Conservation (phyloP, 2,888 invertebrate genomes). For the Nasonovia ribisnigri region DNA sequence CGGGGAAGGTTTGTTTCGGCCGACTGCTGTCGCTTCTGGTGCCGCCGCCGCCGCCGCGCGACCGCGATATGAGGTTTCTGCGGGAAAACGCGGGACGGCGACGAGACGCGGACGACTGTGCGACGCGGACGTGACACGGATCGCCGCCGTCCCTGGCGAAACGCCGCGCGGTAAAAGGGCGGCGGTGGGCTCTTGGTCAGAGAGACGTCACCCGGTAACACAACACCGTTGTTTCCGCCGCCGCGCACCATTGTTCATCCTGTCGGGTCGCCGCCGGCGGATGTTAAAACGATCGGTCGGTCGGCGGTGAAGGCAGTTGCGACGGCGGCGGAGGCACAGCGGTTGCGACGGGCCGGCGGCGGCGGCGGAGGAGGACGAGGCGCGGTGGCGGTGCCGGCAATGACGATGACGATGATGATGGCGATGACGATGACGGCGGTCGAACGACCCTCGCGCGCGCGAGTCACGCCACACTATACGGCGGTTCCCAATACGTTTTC, state of each 20-base stretch:
- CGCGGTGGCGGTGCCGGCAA: background rate
- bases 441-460: slow-evolving; percentile 61
- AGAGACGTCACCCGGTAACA: slow-evolving; percentile 56
- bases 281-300: slow-evolving; percentile 55
- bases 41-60: background rate
- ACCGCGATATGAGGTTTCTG: background rate
- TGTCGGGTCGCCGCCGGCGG: slow-evolving; percentile 60
- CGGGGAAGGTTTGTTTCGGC: background rate
- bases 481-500: slow-evolving; percentile 53
- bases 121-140: slow-evolving; percentile 37
- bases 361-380: background rate
- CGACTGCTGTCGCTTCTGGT: background rate
- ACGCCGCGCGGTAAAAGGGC: slow-evolving; percentile 23
- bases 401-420: slow-evolving; percentile 32
- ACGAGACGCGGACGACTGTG: background rate
- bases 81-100: background rate
- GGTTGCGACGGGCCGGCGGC: background rate
- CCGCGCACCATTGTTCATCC: slow-evolving; percentile 54
- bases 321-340: background rate
- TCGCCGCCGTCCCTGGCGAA: background rate
- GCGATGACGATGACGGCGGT: slow-evolving; percentile 37
- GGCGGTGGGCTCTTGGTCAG: slow-evolving; percentile 19
- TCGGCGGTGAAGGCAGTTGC: background rate
- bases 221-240: slow-evolving; percentile 48
- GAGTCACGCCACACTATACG: slow-evolving; percentile 58